phyloP scores from a whole-genome alignment of 1,140 invertebrate genomes.

The Andrena cerasifolii region DNA sequence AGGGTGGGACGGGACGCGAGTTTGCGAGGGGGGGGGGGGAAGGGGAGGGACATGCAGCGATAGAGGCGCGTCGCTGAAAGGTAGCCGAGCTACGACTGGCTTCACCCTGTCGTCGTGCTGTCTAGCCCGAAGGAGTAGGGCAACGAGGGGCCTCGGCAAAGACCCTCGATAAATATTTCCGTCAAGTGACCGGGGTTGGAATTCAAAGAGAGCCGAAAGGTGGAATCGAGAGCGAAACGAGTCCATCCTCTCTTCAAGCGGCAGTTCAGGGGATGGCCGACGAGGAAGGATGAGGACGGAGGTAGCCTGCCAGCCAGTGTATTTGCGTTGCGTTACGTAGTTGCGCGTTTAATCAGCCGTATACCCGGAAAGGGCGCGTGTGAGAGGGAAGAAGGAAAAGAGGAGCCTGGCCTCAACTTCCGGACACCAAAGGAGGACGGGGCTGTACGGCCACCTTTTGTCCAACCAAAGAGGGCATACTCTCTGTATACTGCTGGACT shows the following conservation, averaged over 20 bases:
- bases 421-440: constrained; percentile 53
- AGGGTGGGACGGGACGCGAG: too few relatives aligned
- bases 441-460: constrained; percentile 55
- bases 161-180: constrained; percentile 82
- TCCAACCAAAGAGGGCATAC: constrained; percentile 58
- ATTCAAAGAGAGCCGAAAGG: constrained; percentile 79
- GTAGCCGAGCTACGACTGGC: constrained; percentile 58
- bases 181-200: constrained; percentile 79
- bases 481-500: constrained; percentile 49
- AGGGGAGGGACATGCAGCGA: constrained; percentile 52
- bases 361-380: constrained; percentile 68
- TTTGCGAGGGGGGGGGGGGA: constrained; percentile 5
- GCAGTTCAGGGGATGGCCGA: constrained; percentile 49
- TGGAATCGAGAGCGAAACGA: constrained; percentile 75
- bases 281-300: constrained; percentile 30
- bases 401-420: constrained; percentile 39
- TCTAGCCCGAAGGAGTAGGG: constrained; percentile 64
- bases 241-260: constrained; percentile 50
- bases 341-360: constrained; percentile 82
- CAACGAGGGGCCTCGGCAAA: constrained; percentile 55
- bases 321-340: constrained; percentile 81
- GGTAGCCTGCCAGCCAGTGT: constrained; percentile 69
- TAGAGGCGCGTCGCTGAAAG: constrained; percentile 48
- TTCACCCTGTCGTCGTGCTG: constrained; percentile 64
- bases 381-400: constrained; percentile 52